A percentile compares a stretch with the other conserved stretches of the same genome.
Evolutionary conservation across 2,797 vertebrate genomes (phyloP).

Genomic region (Glossophaga mutica): DNA sequence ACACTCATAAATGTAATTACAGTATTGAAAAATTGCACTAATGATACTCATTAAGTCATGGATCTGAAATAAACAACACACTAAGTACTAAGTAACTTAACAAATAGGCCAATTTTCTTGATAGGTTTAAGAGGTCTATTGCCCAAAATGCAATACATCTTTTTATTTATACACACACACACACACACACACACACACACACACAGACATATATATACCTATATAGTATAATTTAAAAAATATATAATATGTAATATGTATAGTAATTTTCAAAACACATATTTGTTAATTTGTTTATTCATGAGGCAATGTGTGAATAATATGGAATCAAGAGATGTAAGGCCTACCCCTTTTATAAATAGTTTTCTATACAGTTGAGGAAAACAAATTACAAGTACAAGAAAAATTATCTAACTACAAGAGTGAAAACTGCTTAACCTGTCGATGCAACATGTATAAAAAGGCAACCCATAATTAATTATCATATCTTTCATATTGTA

Average conservation of each 20-base stretch:
- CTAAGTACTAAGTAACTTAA: background rate
- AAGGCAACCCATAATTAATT: conserved; percentile 27
- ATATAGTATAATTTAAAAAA: background rate
- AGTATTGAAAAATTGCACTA: background rate
- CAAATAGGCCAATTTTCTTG: background rate
- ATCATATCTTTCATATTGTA: background rate
- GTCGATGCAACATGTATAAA: background rate
- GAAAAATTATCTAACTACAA: background rate
- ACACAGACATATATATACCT: background rate
- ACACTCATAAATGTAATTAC: background rate
- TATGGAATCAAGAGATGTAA: background rate
- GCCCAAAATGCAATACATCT: background rate
- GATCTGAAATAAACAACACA: background rate
- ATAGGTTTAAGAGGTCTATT: background rate
- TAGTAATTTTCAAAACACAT: background rate
- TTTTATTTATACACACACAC: background rate
- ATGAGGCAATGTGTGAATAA: background rate
- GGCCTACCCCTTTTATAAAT: background rate
- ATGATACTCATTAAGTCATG: background rate
- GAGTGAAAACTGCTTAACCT: background rate
- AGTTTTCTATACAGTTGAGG: background rate
- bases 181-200: too few relatives aligned
- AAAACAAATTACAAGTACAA: background rate
- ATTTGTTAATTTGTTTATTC: background rate
- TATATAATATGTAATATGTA: background rate